These are phyloP conservation scores for Dorcus parallelipipedus DNA, from an alignment of 2,888 invertebrate genomes.

Conservation along the genomic window DNA sequence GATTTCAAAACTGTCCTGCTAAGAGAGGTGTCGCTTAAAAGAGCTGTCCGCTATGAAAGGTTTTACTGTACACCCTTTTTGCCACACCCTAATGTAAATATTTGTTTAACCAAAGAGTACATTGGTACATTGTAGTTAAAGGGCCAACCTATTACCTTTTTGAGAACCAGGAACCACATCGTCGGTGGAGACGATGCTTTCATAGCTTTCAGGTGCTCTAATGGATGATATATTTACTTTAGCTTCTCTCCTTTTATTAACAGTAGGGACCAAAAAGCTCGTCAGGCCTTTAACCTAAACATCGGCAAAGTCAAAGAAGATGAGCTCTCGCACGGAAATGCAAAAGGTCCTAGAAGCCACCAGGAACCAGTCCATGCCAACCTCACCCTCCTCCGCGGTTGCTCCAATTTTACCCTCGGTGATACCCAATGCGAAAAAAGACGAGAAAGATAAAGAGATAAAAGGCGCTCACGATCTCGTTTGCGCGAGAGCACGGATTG, in stretches of 20 bases:
- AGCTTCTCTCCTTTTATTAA: conserved; percentile 40
- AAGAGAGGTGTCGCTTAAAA: no score
- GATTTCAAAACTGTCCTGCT: no score
- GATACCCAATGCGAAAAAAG: conserved; percentile 42
- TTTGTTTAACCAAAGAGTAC: background rate
- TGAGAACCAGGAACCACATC: conserved; percentile 63
- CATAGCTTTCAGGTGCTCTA: conserved; percentile 92
- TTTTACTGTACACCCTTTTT: background rate
- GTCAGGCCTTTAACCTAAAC: conserved; percentile 92
- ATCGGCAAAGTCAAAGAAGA: conserved; percentile 85
- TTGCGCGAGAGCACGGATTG: conserved; percentile 39
- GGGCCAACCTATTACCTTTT: background rate
- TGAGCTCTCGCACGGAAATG: conserved; percentile 96
- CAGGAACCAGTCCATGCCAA: conserved; percentile 64
- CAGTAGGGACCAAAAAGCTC: conserved; percentile 97
- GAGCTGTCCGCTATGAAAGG: no score
- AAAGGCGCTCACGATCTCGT: conserved; percentile 47
- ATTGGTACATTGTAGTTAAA: background rate
- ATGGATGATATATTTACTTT: background rate
- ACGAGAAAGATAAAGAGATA: conserved; percentile 47
- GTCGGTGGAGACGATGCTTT: conserved; percentile 99
- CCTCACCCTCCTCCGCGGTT: conserved; percentile 27
- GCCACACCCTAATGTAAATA: background rate
- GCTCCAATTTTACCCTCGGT: conserved; percentile 19
- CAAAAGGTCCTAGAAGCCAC: conserved; percentile 95